Percentiles rank a stretch among this genome's conserved stretches.
phyloP scores from a whole-genome alignment of 1,140 invertebrate genomes.

The Episyrphus balteatus region DNA sequence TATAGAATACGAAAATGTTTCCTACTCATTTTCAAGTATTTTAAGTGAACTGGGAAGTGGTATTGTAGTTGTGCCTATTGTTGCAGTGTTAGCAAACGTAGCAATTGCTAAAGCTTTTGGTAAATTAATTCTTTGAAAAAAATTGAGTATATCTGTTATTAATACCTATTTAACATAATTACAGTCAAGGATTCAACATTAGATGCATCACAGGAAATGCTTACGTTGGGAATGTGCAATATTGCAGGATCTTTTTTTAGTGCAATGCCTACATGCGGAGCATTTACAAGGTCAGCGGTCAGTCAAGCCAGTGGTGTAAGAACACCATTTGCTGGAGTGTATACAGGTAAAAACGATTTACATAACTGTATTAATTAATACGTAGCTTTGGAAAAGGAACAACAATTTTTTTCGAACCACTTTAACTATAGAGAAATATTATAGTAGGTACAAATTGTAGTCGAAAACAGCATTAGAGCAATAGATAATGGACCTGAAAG shows the following conservation, averaged over 20 bases:
- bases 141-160: neutral
- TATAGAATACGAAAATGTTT: conserved; percentile 45
- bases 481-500: too few species aligned
- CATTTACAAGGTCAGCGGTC: conserved; percentile 67
- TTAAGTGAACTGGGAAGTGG: conserved; percentile 53
- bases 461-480: conserved; percentile 28
- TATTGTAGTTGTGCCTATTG: conserved; percentile 61
- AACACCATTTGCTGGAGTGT: conserved; percentile 61
- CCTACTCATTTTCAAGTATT: conserved; percentile 52
- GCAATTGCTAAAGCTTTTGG: conserved; percentile 81
- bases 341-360: conserved; percentile 49
- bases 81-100: conserved; percentile 73
- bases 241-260: conserved; percentile 60
- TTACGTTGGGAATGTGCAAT: conserved; percentile 61
- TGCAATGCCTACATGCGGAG: conserved; percentile 67
- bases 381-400: neutral
- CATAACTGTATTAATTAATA: neutral
- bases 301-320: conserved; percentile 63
- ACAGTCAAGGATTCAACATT: conserved; percentile 42
- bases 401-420: too few species aligned
- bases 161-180: neutral
- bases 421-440: neutral
- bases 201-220: conserved; percentile 63
- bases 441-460: neutral
- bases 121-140: conserved; percentile 41